These are phyloP conservation scores for Drosophila truncata DNA, from an alignment of 1,140 invertebrate genomes.

Conservation along the genomic window DNA sequence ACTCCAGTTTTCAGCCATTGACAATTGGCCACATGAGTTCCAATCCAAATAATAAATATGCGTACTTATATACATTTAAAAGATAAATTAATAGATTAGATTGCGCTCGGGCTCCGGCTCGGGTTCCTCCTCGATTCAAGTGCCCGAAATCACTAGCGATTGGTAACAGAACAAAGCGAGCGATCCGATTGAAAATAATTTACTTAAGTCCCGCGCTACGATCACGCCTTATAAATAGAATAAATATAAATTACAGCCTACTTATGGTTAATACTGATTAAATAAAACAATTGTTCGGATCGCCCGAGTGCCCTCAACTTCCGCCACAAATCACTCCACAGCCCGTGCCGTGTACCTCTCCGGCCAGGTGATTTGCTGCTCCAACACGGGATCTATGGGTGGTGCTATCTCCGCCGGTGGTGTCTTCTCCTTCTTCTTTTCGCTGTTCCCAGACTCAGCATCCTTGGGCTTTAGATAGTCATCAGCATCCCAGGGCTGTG, in stretches of 20 bases:
- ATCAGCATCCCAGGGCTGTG: conserved; percentile 89
- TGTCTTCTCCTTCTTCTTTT: not conserved
- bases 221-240: conserved; percentile 77
- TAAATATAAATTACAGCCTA: conserved; percentile 81
- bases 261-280: conserved; percentile 80
- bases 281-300: conserved; percentile 54
- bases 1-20: conserved; percentile 18
- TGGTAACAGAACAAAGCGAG: conserved; percentile 50
- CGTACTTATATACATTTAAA: conserved; percentile 61
- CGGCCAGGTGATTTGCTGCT: conserved; percentile 70
- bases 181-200: conserved; percentile 66
- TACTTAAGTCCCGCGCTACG: conserved; percentile 60
- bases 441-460: conserved; percentile 23
- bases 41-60: conserved; percentile 51
- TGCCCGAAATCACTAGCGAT: conserved; percentile 28
- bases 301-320: conserved; percentile 6
- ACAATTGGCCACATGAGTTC: conserved; percentile 31
- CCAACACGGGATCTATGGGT: conserved; percentile 64
- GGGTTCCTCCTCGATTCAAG: conserved; percentile 43
- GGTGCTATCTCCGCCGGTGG: conserved; percentile 31
- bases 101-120: conserved; percentile 22
- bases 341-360: conserved; percentile 61
- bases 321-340: conserved; percentile 56
- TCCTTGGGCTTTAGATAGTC: conserved; percentile 69
- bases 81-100: conserved; percentile 70